Base-by-base conservation (phyloP, 2,888 invertebrate species). In the Lepidocyrtinus sp. region DNA sequence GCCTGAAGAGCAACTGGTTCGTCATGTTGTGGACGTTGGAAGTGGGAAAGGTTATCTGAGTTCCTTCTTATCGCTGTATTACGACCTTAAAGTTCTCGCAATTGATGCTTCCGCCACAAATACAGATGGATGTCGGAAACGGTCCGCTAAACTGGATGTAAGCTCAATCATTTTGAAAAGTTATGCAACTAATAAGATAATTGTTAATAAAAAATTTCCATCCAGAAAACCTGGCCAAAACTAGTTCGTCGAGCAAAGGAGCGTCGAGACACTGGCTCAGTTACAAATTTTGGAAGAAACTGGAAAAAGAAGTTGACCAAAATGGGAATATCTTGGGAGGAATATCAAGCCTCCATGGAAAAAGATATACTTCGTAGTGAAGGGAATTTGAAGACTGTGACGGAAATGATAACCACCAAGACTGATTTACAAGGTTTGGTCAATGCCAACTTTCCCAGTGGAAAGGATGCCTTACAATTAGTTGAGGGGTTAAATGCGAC, bases 31-130 rank as follows among this genome's bases (percentile, higher is more conserved):
- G 17, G 97, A 97, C 88, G 92, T 95, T 59, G 97, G 97, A 0
- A 96, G 96, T 87, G 97, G 97, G 0, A 94, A 95, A 88, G 97
- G 96, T 0, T 95, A 96, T 88, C 89, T 97, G 46, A 94, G 95
- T 59, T 93, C 93, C 0, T 91, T 93, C 12, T 88, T 97, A 65
- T 91, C 94, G 0, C 90, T 95, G 2, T 92, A 93, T 80, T 92
- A 94, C 88, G 88, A 90, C 25, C 89, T 95, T 75, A 92, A 92
- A 50, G 94, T 96, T 24, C 90, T 97, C 15, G 96, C 96, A 0
- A 91, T 97, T 0, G 97, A 97, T 89, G 93, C 94, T 7, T 93
- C 93, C 21, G 88, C 89, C 9, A 88, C 88, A 0, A 95, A 95
- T 82, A 92, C 93, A 0, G 89, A 91, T 75, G 92, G 94, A 80